phyloP scores from a whole-genome alignment of 2,888 invertebrate genomes.

The Ferrisia virgata region DNA sequence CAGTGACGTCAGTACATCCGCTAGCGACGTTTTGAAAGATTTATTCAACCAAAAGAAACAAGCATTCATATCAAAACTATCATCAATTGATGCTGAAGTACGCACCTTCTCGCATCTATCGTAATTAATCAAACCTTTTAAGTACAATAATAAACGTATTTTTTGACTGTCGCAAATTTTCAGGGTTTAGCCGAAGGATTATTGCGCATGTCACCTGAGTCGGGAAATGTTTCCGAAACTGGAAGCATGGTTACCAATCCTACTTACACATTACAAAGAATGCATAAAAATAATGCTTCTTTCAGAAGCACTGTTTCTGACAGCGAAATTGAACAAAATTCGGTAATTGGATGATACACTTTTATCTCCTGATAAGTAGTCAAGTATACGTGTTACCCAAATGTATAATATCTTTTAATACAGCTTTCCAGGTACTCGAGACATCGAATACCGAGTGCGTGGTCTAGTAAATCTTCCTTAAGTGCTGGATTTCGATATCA shows the following conservation, averaged over 20 bases:
- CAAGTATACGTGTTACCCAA: too few species aligned
- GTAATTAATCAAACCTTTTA: too few species aligned
- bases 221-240: slow-evolving; percentile 59
- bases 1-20: slow-evolving; percentile 51
- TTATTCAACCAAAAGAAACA: slow-evolving; percentile 90
- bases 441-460: slow-evolving; percentile 69
- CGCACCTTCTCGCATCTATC: slow-evolving; percentile 55
- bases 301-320: slow-evolving; percentile 91
- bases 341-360: slow-evolving; percentile 29
- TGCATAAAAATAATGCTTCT: slow-evolving; percentile 66
- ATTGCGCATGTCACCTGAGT: slow-evolving; percentile 61
- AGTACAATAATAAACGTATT: neutral
- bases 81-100: slow-evolving; percentile 88
- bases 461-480: slow-evolving; percentile 86
- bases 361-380: neutral
- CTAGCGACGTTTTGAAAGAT: slow-evolving; percentile 90
- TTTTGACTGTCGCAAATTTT: neutral
- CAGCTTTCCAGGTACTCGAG: slow-evolving; percentile 68
- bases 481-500: slow-evolving; percentile 84
- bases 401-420: slow-evolving; percentile 5
- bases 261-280: slow-evolving; percentile 68
- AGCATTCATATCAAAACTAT: slow-evolving; percentile 77
- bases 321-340: slow-evolving; percentile 72
- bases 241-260: slow-evolving; percentile 80
- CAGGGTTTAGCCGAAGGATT: slow-evolving; percentile 58